Base-by-base conservation (phyloP, 2,888 invertebrate genomes). In the Dasysyrphus tricinctus region DNA sequence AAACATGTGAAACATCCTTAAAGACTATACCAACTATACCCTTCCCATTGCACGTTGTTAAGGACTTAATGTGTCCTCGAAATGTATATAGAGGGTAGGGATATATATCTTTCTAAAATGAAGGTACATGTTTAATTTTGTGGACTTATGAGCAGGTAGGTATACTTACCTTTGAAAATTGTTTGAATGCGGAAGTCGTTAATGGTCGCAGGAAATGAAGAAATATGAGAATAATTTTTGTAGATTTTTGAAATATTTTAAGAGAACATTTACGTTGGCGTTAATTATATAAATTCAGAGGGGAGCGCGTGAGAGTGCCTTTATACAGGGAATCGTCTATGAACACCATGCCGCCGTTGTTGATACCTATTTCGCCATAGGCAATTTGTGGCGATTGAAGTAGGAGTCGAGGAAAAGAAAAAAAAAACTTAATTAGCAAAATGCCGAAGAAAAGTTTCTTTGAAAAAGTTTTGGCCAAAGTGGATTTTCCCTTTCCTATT, bases 171-270 rank as follows among this genome's bases (percentile, higher is more conserved):
- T 67, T 39, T 73, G 70, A 54, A 54, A 67, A 24, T 67, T 29
- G 37, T 51, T 37, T 34, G 44, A 39, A 63, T 19, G 14, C 32
- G 57, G 65, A 59, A 44, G 57, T n/a, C 47, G 16, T 29, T 67
- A 67, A 59, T 73, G 67, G 67, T 12, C 65, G 7, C 47, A n/a
- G 73, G 29, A 44, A 69, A 61, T 24, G 59, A 67, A 67, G 65
- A 73, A 77, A 67, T 73, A 76, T 80, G 75, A 59, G 47, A 56
- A 77, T 39, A 77, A 32, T 34, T 65, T 65, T 76, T 47, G 76
- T 47, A 54, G 24, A 80, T 59, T 80, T 73, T 0, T 57, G 61
- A 59, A 73, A 80, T 73, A 76, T 59, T 69, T 77, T 8, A 14
- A 3, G 39, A 3, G 14, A 59, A 67, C 72, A 76, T 67, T 80